Conservation (phyloP, 1,140 invertebrate genomes). For the Bathynomus jamesi region DNA sequence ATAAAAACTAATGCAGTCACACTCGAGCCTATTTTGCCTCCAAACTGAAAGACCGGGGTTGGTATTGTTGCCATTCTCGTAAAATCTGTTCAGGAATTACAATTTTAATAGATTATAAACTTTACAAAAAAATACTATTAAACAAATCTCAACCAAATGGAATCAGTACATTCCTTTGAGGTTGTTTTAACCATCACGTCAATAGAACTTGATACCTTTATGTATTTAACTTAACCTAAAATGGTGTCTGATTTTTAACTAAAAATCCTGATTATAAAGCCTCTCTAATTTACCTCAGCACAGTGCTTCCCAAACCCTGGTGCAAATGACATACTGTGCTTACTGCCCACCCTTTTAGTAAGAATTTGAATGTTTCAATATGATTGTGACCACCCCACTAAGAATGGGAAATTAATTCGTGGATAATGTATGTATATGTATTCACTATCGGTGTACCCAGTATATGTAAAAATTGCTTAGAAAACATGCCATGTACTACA, state of each 20-base stretch:
- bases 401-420: too few relatives aligned
- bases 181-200: neutral
- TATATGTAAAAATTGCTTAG: too few relatives aligned
- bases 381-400: too few relatives aligned
- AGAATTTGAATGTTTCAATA: too few relatives aligned
- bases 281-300: too few relatives aligned
- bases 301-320: too few relatives aligned
- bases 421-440: too few relatives aligned
- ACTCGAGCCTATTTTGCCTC: slow-evolving; percentile 67
- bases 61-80: slow-evolving; percentile 56
- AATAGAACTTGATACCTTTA: neutral
- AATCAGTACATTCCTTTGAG: neutral
- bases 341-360: too few relatives aligned
- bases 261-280: neutral
- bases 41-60: slow-evolving; percentile 72
- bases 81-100: slow-evolving; percentile 51
- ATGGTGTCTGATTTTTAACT: neutral
- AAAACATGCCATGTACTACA: too few relatives aligned
- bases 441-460: too few relatives aligned
- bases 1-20: slow-evolving; percentile 66
- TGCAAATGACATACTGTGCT: too few relatives aligned
- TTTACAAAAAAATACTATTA: neutral
- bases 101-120: neutral
- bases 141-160: neutral
- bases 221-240: neutral